Base-by-base conservation (phyloP, 2,888 invertebrate species). In the Eristalis arbustorum region DNA sequence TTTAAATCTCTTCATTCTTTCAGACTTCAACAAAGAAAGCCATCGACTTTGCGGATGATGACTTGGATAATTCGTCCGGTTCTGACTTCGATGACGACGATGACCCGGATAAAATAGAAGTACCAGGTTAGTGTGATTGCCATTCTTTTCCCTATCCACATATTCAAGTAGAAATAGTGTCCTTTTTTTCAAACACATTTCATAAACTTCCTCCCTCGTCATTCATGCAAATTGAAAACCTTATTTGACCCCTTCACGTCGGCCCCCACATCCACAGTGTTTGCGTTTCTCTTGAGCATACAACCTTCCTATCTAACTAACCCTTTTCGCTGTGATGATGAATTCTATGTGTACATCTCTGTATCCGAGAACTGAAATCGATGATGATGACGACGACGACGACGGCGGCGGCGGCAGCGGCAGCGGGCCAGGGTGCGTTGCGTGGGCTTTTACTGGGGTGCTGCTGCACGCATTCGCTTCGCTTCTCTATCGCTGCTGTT, bases 31-130 rank as follows among this genome's bases (percentile, higher is more conserved):
- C 89, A 80, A 90, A 90, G 78, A 89, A 89, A 88, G 88, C 89
- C 71, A 80, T 90, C 87, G 89, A 90, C 89, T 89, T 91, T 89
- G 88, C 91, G 88, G 93, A 93, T 88, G 93, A 93, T 80, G 93
- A 94, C 88, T 91, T 92, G 79, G 94, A 94, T 83, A 94, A 94
- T 89, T 93, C 94, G 87, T 94, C 94, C 57, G 95, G 94, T 62
- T 95, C 95, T 42, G 97, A 97, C 91, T 97, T 97, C 90, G 97
- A 96, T 91, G 97, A 97, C 90, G 97, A 97, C 92, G 97, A 97
- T 90, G 98, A 98, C 94, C 98, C 98, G 78, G 98, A 98, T 92
- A 97, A 96, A 93, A 96, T 97, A 93, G 97, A 97, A 95, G 97
- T 98, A 62, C 97, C 97, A 92, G 97, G 97, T 96, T 93, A 93